Conservation (phyloP, 2,113 vertebrate genomes). For the Cephalopholis sonnerati region DNA sequence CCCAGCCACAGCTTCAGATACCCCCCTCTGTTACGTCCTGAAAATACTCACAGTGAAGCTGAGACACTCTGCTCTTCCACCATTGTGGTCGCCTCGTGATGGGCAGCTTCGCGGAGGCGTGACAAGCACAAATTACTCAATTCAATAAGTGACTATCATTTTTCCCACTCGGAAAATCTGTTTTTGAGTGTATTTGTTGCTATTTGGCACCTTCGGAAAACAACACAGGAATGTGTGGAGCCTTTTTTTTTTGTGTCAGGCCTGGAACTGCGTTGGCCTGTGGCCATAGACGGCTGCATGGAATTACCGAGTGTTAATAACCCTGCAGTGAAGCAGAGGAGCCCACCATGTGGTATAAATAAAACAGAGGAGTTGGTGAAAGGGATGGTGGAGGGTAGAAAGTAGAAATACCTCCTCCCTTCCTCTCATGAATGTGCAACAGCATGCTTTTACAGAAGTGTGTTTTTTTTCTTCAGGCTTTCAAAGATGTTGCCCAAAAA, state of each 20-base stretch:
- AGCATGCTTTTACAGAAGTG: slow-evolving; percentile 5
- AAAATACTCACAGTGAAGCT: slow-evolving; percentile 59
- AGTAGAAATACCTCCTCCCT: slow-evolving; percentile 47
- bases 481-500: not conserved
- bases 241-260: slow-evolving; percentile 21
- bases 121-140: slow-evolving; percentile 72
- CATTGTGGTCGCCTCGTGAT: slow-evolving; percentile 59
- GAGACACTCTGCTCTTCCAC: slow-evolving; percentile 45
- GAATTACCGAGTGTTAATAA: slow-evolving; percentile 79
- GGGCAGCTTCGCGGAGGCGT: slow-evolving; percentile 47
- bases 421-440: slow-evolving; percentile 55
- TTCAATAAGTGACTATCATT: slow-evolving; percentile 58
- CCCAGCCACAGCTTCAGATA: slow-evolving; percentile 33
- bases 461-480: not conserved
- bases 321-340: slow-evolving; percentile 57
- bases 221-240: slow-evolving; percentile 51
- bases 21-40: slow-evolving; percentile 26
- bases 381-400: slow-evolving; percentile 59
- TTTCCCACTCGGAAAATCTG: slow-evolving; percentile 44
- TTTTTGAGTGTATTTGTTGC: slow-evolving; percentile 67
- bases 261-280: slow-evolving; percentile 56
- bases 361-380: slow-evolving; percentile 74
- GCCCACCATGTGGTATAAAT: slow-evolving; percentile 79
- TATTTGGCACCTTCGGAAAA: slow-evolving; percentile 70
- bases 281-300: slow-evolving; percentile 61